phyloP scores from a whole-genome alignment of 1,140 invertebrate genomes.

The Carposina sasakii region DNA sequence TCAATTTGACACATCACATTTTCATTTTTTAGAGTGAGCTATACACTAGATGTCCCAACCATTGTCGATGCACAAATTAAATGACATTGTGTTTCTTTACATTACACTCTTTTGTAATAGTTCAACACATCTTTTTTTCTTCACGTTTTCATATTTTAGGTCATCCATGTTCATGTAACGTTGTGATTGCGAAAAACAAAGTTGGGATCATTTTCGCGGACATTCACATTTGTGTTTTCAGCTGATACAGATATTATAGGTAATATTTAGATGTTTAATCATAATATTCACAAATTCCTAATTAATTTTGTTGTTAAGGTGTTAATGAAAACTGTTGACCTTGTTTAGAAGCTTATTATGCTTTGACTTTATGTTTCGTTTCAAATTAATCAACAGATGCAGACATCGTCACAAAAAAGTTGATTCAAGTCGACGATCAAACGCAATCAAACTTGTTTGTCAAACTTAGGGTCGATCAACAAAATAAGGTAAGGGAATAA shows the following conservation, averaged over 20 bases:
- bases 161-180: constrained; percentile 74
- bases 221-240: constrained; percentile 57
- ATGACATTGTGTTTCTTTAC: constrained; percentile 58
- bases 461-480: no score
- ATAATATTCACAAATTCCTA: constrained; percentile 52
- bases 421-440: no score
- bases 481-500: no score
- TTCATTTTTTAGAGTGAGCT: constrained; percentile 65
- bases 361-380: constrained; percentile 74
- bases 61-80: constrained; percentile 46
- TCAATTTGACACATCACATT: constrained; percentile 74
- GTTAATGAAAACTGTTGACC: constrained; percentile 73
- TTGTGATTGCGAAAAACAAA: constrained; percentile 73
- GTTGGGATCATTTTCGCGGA: constrained; percentile 69
- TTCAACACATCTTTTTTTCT: constrained; percentile 68
- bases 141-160: constrained; percentile 73
- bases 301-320: constrained; percentile 68
- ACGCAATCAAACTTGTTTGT: no score
- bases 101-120: constrained; percentile 56
- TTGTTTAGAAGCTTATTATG: constrained; percentile 74
- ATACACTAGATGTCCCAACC: constrained; percentile 53
- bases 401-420: constrained; percentile 70
- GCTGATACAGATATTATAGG: constrained; percentile 42
- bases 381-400: constrained; percentile 74
- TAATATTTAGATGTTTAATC: constrained; percentile 45